A percentile compares a stretch with the other conserved stretches of the same genome.
These are phyloP conservation scores for Cuniculus paca DNA, from an alignment of 2,797 vertebrate genomes.

Conservation along the genomic window DNA sequence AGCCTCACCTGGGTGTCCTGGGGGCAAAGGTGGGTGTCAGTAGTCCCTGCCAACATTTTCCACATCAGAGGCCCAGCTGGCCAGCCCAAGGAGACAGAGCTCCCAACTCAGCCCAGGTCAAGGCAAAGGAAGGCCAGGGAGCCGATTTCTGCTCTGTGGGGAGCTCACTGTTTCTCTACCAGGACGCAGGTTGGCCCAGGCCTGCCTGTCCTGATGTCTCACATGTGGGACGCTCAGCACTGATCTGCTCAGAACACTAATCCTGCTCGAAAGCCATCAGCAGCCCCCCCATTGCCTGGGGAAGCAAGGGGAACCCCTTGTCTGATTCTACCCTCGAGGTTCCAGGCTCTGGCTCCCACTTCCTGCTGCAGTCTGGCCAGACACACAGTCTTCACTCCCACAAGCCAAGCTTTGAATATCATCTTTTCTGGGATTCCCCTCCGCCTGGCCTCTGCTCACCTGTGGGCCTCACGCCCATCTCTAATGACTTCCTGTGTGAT, in stretches of 20 bases:
- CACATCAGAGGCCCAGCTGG: fast-evolving
- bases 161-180: neutral
- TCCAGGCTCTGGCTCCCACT: neutral
- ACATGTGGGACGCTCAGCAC: fast-evolving
- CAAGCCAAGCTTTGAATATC: neutral
- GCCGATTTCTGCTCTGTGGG: neutral
- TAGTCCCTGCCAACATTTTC: fast-evolving
- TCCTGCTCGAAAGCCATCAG: neutral
- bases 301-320: neutral
- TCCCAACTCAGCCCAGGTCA: neutral
- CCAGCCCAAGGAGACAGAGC: neutral
- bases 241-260: neutral
- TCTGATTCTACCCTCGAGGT: neutral
- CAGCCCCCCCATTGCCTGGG: neutral
- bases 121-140: fast-evolving
- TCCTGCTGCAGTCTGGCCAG: neutral
- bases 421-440: neutral
- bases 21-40: fast-evolving
- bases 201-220: neutral
- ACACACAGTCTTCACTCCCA: neutral
- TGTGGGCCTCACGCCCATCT: neutral
- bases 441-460: neutral
- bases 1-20: neutral
- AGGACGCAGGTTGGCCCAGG: neutral
- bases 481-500: neutral